phyloP scores from a whole-genome alignment of 2,888 invertebrate species.

The Eupithecia abbreviata region DNA sequence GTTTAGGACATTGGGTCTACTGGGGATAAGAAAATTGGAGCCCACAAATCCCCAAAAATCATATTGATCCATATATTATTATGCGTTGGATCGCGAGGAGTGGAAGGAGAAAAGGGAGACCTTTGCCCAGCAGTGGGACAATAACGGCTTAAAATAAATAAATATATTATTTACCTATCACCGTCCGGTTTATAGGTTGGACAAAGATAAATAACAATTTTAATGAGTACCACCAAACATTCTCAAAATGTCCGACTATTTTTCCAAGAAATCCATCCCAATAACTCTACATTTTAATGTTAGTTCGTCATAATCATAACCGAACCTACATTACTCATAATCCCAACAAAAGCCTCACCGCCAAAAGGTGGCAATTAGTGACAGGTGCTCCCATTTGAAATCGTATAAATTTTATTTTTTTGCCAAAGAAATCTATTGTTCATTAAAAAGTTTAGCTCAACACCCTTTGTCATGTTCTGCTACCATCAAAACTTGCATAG shows the following conservation, averaged over 20 bases:
- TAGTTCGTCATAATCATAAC: slow-evolving; percentile 30
- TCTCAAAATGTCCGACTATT: neutral
- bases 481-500: slow-evolving; percentile 59
- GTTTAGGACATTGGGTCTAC: no score
- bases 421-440: slow-evolving; percentile 64
- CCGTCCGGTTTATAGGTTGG: no score
- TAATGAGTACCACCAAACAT: neutral
- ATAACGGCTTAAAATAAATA: no score
- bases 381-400: slow-evolving; percentile 77
- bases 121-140: no score
- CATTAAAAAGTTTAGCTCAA: slow-evolving; percentile 69
- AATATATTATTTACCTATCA: no score
- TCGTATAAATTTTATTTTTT: slow-evolving; percentile 73
- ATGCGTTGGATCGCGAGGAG: no score
- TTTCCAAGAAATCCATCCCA: slow-evolving; percentile 13
- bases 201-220: neutral
- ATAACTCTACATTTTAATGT: slow-evolving; percentile 18
- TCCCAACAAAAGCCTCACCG: slow-evolving; percentile 65
- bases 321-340: slow-evolving; percentile 40
- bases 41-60: no score
- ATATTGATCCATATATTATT: no score
- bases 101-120: no score
- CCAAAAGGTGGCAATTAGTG: slow-evolving; percentile 82
- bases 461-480: slow-evolving; percentile 80
- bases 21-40: no score